Conservation (phyloP, 2,797 vertebrate genomes). For the Gymnoscopelus microlampas region DNA sequence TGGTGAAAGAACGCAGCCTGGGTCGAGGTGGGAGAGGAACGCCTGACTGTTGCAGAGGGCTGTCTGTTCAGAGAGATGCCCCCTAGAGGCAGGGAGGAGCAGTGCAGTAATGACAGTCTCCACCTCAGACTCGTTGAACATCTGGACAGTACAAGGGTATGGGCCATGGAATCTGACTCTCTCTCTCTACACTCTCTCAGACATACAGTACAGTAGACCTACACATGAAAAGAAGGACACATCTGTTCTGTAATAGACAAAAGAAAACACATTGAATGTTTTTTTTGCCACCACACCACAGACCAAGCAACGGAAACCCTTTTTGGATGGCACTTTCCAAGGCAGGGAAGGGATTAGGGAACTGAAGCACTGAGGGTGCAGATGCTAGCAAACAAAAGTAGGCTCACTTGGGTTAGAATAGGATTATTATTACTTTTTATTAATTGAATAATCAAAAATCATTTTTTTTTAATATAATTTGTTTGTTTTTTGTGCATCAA, state of each 20-base stretch:
- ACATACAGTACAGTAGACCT: slow-evolving; percentile 27
- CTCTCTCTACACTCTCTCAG: slow-evolving; percentile 56
- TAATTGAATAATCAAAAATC: no score
- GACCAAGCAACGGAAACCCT: neutral
- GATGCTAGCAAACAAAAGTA: no score
- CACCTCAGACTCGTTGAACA: slow-evolving; percentile 54
- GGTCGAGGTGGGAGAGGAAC: slow-evolving; percentile 44
- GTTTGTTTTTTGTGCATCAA: no score
- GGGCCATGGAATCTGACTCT: slow-evolving; percentile 38
- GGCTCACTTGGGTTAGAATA: no score
- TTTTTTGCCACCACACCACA: neutral
- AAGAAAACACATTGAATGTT: no score
- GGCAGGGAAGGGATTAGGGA: no score
- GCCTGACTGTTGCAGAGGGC: slow-evolving; percentile 39
- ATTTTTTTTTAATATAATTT: no score
- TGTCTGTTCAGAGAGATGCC: slow-evolving; percentile 35
- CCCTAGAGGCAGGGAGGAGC: slow-evolving; percentile 46
- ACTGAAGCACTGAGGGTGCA: no score
- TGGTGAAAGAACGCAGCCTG: slow-evolving; percentile 69
- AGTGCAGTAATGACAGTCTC: slow-evolving; percentile 37
- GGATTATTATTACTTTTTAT: no score
- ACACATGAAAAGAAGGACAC: slow-evolving; percentile 63
- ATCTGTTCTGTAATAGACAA: slow-evolving; percentile 29
- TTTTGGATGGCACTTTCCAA: no score
- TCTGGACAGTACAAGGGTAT: slow-evolving; percentile 58